phyloP scores from a whole-genome alignment of 2,113 vertebrate species.

The Prunella fulvescens region DNA sequence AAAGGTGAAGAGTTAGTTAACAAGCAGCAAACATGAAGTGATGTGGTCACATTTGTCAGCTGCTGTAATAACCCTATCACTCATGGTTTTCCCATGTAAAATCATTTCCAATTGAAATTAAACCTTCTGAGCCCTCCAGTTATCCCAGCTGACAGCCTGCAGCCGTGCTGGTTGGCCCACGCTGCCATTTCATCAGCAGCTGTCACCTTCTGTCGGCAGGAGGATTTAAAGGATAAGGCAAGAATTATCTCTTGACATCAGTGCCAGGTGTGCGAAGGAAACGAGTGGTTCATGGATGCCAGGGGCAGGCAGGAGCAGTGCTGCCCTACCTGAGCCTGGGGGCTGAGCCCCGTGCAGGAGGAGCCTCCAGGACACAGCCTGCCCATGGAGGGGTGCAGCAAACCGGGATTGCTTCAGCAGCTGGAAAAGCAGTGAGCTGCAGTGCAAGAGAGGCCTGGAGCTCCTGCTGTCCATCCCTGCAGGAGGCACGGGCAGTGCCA shows the following conservation, averaged over 20 bases:
- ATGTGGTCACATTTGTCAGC: not conserved
- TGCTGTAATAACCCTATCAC: not conserved
- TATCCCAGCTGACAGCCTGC: not conserved
- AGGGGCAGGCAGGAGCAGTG: not conserved
- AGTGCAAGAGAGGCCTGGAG: not conserved
- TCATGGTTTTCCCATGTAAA: not conserved
- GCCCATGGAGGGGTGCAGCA: not conserved
- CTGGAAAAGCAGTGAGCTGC: not conserved
- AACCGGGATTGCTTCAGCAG: not conserved
- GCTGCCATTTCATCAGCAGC: not conserved
- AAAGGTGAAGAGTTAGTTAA: not conserved
- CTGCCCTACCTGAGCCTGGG: not conserved
- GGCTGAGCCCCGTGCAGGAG: not conserved
- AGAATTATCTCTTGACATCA: not conserved
- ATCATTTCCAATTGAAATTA: not conserved
- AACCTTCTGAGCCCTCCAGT: not conserved
- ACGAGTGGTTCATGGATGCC: not conserved
- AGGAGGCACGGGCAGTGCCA: rapidly evolving
- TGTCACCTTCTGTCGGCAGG: not conserved
- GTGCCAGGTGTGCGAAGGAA: not conserved
- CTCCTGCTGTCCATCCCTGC: not conserved
- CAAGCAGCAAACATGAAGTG: not conserved
- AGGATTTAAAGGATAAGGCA: not conserved
- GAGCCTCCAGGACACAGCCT: not conserved
- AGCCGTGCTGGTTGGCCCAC: not conserved